phyloP scores from a whole-genome alignment of 2,888 invertebrate genomes.

The Sclerodermus sp. region DNA sequence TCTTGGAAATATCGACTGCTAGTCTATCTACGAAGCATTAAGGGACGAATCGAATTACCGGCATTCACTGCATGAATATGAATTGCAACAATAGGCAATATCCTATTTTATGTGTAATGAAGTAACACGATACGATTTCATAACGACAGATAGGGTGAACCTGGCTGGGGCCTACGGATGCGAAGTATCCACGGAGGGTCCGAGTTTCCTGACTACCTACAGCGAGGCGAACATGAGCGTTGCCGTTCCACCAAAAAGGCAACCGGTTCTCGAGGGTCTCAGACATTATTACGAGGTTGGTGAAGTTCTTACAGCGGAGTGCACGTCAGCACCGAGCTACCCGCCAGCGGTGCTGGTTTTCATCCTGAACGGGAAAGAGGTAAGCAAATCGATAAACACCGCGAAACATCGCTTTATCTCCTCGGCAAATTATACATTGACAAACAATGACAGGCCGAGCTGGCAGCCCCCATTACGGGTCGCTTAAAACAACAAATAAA shows the following conservation, averaged over 20 bases:
- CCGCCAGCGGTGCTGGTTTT: conserved; percentile 48
- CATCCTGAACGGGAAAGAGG: conserved; percentile 49
- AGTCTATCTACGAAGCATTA: too few species aligned
- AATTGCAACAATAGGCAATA: too few species aligned
- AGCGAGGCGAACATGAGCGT: conserved; percentile 49
- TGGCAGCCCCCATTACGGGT: too few species aligned
- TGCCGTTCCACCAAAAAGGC: conserved; percentile 43
- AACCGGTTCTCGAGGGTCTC: conserved; percentile 45
- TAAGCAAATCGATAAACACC: conserved; percentile 22
- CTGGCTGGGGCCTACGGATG: conserved; percentile 48
- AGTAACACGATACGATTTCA: not conserved
- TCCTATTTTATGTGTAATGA: not conserved
- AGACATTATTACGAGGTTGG: conserved; percentile 48
- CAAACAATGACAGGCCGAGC: too few species aligned
- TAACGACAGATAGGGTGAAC: conserved; percentile 31
- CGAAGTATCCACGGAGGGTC: conserved; percentile 49
- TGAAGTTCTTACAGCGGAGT: conserved; percentile 44
- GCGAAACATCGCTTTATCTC: too few species aligned
- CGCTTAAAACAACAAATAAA: too few species aligned
- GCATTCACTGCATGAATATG: too few species aligned
- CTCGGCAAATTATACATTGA: too few species aligned
- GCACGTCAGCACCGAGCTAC: conserved; percentile 50
- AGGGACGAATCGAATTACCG: too few species aligned
- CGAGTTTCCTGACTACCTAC: conserved; percentile 44
- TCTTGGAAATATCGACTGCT: too few species aligned